These are phyloP conservation scores for Drosophila pachea DNA, from an alignment of 1,140 invertebrate genomes.

Conservation along the genomic window DNA sequence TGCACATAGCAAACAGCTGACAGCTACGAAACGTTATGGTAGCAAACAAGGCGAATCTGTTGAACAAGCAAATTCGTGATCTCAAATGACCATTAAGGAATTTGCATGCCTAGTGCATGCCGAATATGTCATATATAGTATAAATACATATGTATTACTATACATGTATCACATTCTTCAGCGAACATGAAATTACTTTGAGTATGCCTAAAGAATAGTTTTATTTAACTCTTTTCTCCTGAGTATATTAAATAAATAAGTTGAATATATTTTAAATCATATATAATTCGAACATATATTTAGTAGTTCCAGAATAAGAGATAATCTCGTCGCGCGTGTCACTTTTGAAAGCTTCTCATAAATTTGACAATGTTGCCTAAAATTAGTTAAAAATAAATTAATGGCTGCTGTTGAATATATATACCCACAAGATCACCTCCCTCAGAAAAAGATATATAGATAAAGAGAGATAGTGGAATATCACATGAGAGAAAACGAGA, in stretches of 20 bases:
- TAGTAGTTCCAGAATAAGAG: background rate
- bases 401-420: constrained; percentile 29
- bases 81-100: too few species aligned
- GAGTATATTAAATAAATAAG: background rate
- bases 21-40: too few species aligned
- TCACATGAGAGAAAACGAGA: background rate
- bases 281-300: background rate
- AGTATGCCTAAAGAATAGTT: too few species aligned
- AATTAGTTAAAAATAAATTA: constrained; percentile 59
- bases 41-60: too few species aligned
- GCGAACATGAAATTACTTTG: too few species aligned
- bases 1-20: too few species aligned
- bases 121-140: too few species aligned
- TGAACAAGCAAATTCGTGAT: too few species aligned
- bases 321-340: constrained; percentile 29
- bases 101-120: too few species aligned
- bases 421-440: background rate
- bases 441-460: background rate
- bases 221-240: background rate
- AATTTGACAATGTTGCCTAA: constrained; percentile 44
- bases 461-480: background rate
- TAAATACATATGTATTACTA: too few species aligned
- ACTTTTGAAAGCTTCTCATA: constrained; percentile 9
- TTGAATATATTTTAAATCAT: background rate
- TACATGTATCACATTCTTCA: too few species aligned